Evolutionary conservation across 2,888 invertebrate species (phyloP).

Genomic region (Scelioninae gen. 1): DNA sequence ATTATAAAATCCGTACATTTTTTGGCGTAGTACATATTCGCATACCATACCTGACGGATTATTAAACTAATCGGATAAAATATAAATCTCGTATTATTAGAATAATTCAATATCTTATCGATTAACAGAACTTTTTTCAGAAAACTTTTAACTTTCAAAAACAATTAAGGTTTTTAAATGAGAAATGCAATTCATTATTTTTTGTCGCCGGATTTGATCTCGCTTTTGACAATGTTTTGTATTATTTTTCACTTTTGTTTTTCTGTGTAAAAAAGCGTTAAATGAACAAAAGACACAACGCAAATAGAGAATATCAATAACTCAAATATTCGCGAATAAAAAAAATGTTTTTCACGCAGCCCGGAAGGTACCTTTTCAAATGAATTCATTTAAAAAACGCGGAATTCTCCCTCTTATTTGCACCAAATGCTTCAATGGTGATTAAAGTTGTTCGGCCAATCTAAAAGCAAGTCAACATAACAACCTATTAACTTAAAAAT

Average conservation of each 20-base stretch:
- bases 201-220: neutral
- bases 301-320: slow-evolving; percentile 48
- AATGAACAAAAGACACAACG: slow-evolving; percentile 37
- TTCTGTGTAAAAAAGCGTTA: slow-evolving; percentile 16
- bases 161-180: slow-evolving; percentile 25
- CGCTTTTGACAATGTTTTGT: slow-evolving; percentile 1
- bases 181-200: slow-evolving; percentile 38
- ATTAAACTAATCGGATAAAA: slow-evolving; percentile 38
- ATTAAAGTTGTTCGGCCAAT: too few species aligned
- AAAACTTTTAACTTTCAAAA: slow-evolving; percentile 18
- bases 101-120: slow-evolving; percentile 37
- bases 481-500: too few species aligned
- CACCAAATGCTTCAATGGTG: slow-evolving; percentile 20
- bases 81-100: slow-evolving; percentile 30
- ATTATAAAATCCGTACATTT: neutral
- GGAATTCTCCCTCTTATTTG: slow-evolving; percentile 1
- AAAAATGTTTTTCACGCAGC: neutral
- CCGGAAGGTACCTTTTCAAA: slow-evolving; percentile 33
- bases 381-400: slow-evolving; percentile 27
- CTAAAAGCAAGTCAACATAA: too few species aligned
- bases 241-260: slow-evolving; percentile 21
- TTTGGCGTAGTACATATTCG: neutral
- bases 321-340: slow-evolving; percentile 40
- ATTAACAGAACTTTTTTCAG: slow-evolving; percentile 24
- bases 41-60: slow-evolving; percentile 9